Percentiles rank a stretch among this genome's conserved stretches.
These are phyloP conservation scores for Physeter macrocephalus DNA, from an alignment of 2,113 vertebrate genomes.

Conservation along the genomic window DNA sequence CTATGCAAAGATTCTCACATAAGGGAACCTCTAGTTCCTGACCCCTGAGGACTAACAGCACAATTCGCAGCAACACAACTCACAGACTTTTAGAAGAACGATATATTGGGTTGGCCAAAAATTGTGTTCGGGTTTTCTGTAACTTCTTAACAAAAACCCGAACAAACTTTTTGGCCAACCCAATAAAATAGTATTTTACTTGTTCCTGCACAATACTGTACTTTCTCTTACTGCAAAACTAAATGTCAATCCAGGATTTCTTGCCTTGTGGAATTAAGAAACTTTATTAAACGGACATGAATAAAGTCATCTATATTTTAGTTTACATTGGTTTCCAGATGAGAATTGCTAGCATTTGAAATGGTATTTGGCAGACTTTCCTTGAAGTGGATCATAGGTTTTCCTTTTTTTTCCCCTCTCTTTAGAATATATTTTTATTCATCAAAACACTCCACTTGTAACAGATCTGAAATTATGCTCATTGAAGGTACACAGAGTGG, in stretches of 20 bases:
- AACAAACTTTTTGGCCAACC: too few relatives aligned
- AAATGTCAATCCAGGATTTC: conserved; percentile 3
- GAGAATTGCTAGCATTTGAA: conserved; percentile 35
- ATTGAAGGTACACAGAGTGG: not conserved
- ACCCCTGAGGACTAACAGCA: not conserved
- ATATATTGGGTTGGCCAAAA: too few relatives aligned
- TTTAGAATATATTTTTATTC: not conserved
- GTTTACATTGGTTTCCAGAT: conserved; percentile 37
- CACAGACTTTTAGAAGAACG: not conserved
- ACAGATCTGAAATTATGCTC: not conserved
- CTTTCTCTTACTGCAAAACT: not conserved
- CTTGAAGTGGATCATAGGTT: not conserved
- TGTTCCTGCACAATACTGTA: not conserved
- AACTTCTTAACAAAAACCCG: too few relatives aligned
- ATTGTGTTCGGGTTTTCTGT: too few relatives aligned
- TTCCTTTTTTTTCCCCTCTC: not conserved
- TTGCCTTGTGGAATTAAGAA: conserved; percentile 29
- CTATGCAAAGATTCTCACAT: not conserved
- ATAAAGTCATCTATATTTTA: conserved; percentile 25
- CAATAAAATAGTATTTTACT: not conserved
- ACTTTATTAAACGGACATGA: conserved; percentile 25
- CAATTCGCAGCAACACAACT: not conserved
- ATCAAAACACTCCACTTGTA: not conserved
- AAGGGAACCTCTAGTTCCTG: not conserved
- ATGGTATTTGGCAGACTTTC: not conserved